Percentiles rank a stretch among this genome's conserved stretches.
Evolutionary conservation across 2,797 vertebrate genomes (phyloP).

Genomic region (Arctocebus calabarensis): DNA sequence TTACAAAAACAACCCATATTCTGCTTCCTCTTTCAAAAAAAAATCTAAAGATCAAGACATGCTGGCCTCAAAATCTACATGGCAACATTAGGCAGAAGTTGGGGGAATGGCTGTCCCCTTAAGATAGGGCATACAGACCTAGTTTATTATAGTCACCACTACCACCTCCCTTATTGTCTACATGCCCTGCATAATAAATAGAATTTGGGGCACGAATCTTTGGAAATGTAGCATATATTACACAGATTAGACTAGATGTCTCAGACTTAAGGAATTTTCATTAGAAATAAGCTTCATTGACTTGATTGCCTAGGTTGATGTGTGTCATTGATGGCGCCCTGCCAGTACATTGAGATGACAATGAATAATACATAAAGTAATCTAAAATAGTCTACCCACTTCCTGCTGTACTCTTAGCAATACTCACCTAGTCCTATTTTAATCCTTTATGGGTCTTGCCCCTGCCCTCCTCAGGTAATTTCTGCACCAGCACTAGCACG

Average conservation of each 20-base stretch:
- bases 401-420: slow-evolving; percentile 17
- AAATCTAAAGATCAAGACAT: not conserved
- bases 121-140: not conserved
- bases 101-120: not conserved
- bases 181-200: not conserved
- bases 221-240: slow-evolving; percentile 29
- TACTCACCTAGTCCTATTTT: not conserved
- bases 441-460: not conserved
- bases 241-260: too few species aligned
- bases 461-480: not conserved
- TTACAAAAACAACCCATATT: not conserved
- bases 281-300: not conserved
- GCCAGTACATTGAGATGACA: not conserved
- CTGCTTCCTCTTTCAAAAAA: slow-evolving; percentile 33
- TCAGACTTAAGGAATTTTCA: not conserved
- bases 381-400: not conserved
- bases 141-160: not conserved
- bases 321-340: not conserved
- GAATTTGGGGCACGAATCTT: slow-evolving; percentile 5
- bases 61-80: slow-evolving; percentile 7
- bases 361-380: not conserved
- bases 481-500: not conserved
- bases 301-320: slow-evolving; percentile 4
- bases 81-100: not conserved
- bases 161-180: not conserved